Base-by-base conservation (phyloP, 2,113 vertebrate species). In the Marmota monax region DNA sequence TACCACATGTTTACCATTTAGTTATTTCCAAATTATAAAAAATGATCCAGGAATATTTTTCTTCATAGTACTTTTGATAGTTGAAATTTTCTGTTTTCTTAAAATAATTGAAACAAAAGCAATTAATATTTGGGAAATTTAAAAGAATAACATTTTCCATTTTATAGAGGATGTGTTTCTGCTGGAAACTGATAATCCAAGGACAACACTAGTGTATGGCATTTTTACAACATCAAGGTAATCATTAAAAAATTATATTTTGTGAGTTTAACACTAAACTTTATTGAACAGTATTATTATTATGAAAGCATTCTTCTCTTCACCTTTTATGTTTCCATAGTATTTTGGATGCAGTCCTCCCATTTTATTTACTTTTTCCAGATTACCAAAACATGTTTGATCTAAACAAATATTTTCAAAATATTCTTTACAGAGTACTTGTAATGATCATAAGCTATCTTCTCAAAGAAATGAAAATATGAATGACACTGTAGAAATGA, bases 141-240 rank as follows among this genome's bases (percentile, higher is more conserved):
- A 58, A 92, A 95, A 95, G 45, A 73, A 45, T 77, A 0, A 0
- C 22, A 6, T 84, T n/a, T 94, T 94, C 37, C 82, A 61, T 97
- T 45, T 97, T 97, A 86, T 63, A 99, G 99, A 99, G 98, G 99
- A 99, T 96, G 99, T 99, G 56, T 99, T 99, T 99, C 98, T 99
- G 85, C 98, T 99, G 97, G 99, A 99, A 98, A 99, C 98, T 2
- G 99, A 99, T 95, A 99, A 99, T 79, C 99, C 99, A 58, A 99
- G 99, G 97, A 99, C 99, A 88, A 99, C 99, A 0, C 97, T 99
- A 63, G 98, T 99, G 51, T 99, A 99, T 97, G 99, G 99, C 94
- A 99, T 99, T 98, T 99, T 99, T 98, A 99, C 99, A 63, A 99
- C 99, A 76, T 99, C 99, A 78, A 99, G 99, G 99, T 99, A 99